Conservation (phyloP, 2,113 vertebrate genomes). For the Pygoscelis antarcticus region DNA sequence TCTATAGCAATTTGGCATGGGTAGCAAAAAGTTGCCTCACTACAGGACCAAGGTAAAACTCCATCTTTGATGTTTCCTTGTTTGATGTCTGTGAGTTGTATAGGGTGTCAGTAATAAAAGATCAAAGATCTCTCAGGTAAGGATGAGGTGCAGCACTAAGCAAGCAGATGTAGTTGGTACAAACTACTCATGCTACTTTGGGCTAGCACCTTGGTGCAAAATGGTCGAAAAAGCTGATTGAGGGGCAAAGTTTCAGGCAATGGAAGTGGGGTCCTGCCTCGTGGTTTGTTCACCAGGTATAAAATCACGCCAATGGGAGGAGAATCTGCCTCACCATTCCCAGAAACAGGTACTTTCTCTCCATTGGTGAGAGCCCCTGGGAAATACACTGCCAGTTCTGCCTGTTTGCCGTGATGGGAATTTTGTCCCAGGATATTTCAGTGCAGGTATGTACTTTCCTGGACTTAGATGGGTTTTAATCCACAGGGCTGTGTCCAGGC, state of each 20-base stretch:
- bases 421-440: not conserved
- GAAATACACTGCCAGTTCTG: not conserved
- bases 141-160: not conserved
- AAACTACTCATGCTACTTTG: not conserved
- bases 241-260: not conserved
- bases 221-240: accelerated
- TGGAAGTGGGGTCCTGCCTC: not conserved
- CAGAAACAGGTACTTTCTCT: not conserved
- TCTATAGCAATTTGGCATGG: not conserved
- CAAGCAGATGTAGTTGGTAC: not conserved
- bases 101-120: conserved; percentile 1
- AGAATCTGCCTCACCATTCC: not conserved
- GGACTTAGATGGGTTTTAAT: not conserved
- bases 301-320: not conserved
- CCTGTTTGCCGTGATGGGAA: accelerated
- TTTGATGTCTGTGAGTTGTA: not conserved
- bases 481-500: not conserved
- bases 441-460: not conserved
- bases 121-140: not conserved
- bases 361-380: not conserved
- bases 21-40: not conserved
- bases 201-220: not conserved
- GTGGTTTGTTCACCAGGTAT: not conserved
- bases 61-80: not conserved
- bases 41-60: not conserved